Conservation (phyloP, 2,888 invertebrate species). For the Caenorhabditis panamensis region DNA sequence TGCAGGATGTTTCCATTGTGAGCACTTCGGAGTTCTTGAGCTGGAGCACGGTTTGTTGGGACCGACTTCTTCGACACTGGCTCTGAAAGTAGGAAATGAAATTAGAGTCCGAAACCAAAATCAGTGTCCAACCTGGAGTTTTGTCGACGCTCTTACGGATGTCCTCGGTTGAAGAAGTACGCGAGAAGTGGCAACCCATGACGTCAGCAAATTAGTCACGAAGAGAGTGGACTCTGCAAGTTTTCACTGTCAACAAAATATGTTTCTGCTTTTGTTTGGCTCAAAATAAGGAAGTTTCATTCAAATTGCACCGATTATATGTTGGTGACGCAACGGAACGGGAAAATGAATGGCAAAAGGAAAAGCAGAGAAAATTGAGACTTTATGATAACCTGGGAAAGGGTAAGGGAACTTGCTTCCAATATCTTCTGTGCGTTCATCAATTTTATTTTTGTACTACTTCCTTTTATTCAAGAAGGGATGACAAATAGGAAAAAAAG, state of each 20-base stretch:
- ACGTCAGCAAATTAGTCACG: neutral
- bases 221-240: neutral
- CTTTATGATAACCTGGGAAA: slow-evolving; percentile 19
- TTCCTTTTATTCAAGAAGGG: slow-evolving; percentile 21
- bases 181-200: slow-evolving; percentile 71
- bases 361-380: neutral
- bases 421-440: no score
- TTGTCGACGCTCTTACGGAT: slow-evolving; percentile 52
- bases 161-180: slow-evolving; percentile 66
- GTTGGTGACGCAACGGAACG: slow-evolving; percentile 16
- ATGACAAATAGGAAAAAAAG: slow-evolving; percentile 27
- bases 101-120: neutral
- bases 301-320: neutral
- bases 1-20: slow-evolving; percentile 58
- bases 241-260: neutral
- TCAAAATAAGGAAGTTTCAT: no score
- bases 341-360: slow-evolving; percentile 3
- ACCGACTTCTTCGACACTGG: slow-evolving; percentile 27
- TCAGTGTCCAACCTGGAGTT: slow-evolving; percentile 22
- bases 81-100: slow-evolving; percentile 12
- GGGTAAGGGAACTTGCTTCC: slow-evolving; percentile 40
- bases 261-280: slow-evolving; percentile 1
- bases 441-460: no score
- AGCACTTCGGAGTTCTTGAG: slow-evolving; percentile 52
- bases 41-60: slow-evolving; percentile 35